Evolutionary conservation across 2,797 vertebrate species (phyloP), one percentile per base, ranked within the genome.

Genomic region (Fistularia commersonii): DNA sequence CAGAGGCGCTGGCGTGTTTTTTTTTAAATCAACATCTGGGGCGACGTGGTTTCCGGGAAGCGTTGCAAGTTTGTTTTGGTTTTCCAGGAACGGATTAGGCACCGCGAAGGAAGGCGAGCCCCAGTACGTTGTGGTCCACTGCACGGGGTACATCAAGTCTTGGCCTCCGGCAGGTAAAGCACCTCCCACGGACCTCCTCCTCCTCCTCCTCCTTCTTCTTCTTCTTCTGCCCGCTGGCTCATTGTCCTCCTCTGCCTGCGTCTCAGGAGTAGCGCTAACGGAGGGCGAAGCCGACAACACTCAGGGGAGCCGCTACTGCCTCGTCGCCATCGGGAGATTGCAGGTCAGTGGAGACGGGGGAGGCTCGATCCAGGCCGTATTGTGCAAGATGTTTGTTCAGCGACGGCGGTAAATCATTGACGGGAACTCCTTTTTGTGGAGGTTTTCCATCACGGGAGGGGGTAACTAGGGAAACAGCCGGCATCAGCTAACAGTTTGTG

Each of bases 61-160:
- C 23, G 4, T 9, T 9, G 37, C 8, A 38, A n/a, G 7, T 3
- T 11, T 32, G 32, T 50, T 5, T 40, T 13, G 1, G 1, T 56
- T 8, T 43, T 37, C 3, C 10, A 99, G 97, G 86, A 96, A 91
- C 3, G 94, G 96, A 53, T 87, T 99, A 57, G 95, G 95, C 14
- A 74, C 90, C 3, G 67, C 88, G 0, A 98, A 98, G 62, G 96
- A 99, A 1, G 97, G 96, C 0, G 97, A 99, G 1, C 90, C 92
- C 15, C 94, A 95, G 77, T 98, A 92, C 7, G 95, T 95, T 0
- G 96, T 99, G 34, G 94, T 98, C 58, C 97, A 99, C 80, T 99
- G 96, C 85, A 99, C 96, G 0, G 97, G 97, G 1, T 99, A 96
- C 80, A 96, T 99, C 50, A 97, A 96, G 63, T 96, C 97, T 42